phyloP scores from a whole-genome alignment of 1,140 invertebrate genomes.

The Nomia melanderi region DNA sequence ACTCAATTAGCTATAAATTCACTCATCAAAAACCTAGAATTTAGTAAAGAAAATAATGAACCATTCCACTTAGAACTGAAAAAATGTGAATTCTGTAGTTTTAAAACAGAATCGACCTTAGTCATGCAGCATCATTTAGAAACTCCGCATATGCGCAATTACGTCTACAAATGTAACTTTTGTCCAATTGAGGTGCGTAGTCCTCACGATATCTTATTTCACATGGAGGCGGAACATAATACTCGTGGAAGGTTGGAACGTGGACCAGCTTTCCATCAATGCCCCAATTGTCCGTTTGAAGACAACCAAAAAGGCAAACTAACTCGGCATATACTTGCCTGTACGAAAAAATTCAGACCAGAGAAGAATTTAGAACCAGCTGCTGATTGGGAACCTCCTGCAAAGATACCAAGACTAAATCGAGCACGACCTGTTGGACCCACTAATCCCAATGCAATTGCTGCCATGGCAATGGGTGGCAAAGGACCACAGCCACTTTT shows the following conservation, averaged over 20 bases:
- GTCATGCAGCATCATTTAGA: slow-evolving; percentile 95
- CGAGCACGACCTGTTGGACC: slow-evolving; percentile 80
- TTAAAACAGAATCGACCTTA: slow-evolving; percentile 93
- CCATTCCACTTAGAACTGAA: slow-evolving; percentile 90
- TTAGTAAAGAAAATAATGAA: slow-evolving; percentile 94
- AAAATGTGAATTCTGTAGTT: slow-evolving; percentile 95
- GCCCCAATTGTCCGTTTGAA: slow-evolving; percentile 96
- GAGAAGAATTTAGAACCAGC: slow-evolving; percentile 92
- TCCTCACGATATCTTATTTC: slow-evolving; percentile 93
- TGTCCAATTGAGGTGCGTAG: slow-evolving; percentile 91
- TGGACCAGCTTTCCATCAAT: slow-evolving; percentile 94
- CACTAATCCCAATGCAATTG: slow-evolving; percentile 76
- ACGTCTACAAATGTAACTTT: slow-evolving; percentile 93
- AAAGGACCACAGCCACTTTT: slow-evolving; percentile 81
- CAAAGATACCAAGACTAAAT: slow-evolving; percentile 91
- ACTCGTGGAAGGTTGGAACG: slow-evolving; percentile 90
- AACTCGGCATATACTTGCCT: slow-evolving; percentile 92
- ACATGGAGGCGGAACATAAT: slow-evolving; percentile 95
- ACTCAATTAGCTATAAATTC: slow-evolving; percentile 90
- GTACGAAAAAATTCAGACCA: slow-evolving; percentile 94
- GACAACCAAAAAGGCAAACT: slow-evolving; percentile 97
- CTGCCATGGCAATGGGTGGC: slow-evolving; percentile 76
- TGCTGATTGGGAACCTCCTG: slow-evolving; percentile 94
- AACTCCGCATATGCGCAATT: slow-evolving; percentile 94
- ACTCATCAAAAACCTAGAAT: slow-evolving; percentile 91